Percentiles rank a stretch among this genome's conserved stretches.
Evolutionary conservation across 2,113 vertebrate genomes (phyloP).

Genomic region (Perca flavescens): DNA sequence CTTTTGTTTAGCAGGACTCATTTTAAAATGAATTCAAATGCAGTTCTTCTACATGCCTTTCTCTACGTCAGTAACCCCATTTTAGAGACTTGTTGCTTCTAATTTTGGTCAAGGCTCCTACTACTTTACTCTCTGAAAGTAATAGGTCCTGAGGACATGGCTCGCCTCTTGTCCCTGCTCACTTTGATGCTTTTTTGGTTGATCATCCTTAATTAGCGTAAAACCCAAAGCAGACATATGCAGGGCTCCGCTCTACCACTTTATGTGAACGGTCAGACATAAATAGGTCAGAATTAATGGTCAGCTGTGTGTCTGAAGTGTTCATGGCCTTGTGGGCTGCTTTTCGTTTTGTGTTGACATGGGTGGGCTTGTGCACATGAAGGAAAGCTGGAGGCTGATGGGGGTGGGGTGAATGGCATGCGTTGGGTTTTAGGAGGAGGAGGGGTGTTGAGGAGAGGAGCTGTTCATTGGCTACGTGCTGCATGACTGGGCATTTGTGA

Average conservation of each 20-base stretch:
- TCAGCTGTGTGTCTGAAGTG: conserved; percentile 76
- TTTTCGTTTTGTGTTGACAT: conserved; percentile 75
- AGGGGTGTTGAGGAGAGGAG: conserved; percentile 65
- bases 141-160: conserved; percentile 23
- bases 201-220: conserved; percentile 67
- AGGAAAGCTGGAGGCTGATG: conserved; percentile 72
- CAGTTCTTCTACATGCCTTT: conserved; percentile 30
- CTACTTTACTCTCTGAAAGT: conserved; percentile 52
- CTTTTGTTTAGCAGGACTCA: conserved; percentile 45
- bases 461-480: conserved; percentile 75
- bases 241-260: conserved; percentile 41
- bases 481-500: conserved; percentile 87
- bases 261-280: conserved; percentile 61
- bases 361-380: conserved; percentile 71
- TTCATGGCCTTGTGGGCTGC: conserved; percentile 60
- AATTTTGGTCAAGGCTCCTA: conserved; percentile 56
- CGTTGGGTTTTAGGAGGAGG: conserved; percentile 76
- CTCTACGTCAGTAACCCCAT: conserved; percentile 15
- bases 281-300: conserved; percentile 83
- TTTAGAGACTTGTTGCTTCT: conserved; percentile 73
- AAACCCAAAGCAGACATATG: conserved; percentile 48
- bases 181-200: conserved; percentile 62
- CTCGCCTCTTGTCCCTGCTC: conserved; percentile 38
- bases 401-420: conserved; percentile 81
- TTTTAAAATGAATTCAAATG: conserved; percentile 32